phyloP scores from a whole-genome alignment of 2,113 vertebrate species.

The Willisornis vidua region DNA sequence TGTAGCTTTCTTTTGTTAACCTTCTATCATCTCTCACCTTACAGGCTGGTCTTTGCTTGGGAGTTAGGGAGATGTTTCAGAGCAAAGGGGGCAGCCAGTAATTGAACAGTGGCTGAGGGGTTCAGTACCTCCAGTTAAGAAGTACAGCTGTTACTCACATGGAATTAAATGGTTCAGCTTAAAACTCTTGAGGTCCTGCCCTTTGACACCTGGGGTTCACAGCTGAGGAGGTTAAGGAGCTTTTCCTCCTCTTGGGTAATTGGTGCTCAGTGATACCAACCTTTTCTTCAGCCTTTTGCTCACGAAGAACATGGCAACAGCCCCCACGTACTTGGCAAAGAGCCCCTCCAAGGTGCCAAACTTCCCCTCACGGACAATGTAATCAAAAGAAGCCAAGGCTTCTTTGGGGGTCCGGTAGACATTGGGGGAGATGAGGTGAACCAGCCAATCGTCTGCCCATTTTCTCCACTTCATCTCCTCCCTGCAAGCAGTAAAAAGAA shows the following conservation, averaged over 20 bases:
- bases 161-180: background rate
- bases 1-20: background rate
- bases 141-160: background rate
- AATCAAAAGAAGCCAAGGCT: slow-evolving; percentile 93
- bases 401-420: slow-evolving; percentile 91
- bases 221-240: background rate
- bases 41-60: background rate
- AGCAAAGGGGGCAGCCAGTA: background rate
- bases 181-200: background rate
- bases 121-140: background rate
- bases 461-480: slow-evolving; percentile 97
- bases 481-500: slow-evolving; percentile 61
- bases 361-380: slow-evolving; percentile 95
- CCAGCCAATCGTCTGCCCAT: slow-evolving; percentile 95
- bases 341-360: slow-evolving; percentile 88
- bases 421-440: slow-evolving; percentile 97
- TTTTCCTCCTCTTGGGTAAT: background rate
- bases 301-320: slow-evolving; percentile 91
- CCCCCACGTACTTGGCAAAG: slow-evolving; percentile 93
- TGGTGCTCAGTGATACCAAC: slow-evolving; percentile 67
- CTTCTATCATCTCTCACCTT: background rate
- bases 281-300: slow-evolving; percentile 90
- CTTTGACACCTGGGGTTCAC: background rate
- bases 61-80: background rate
- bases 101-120: background rate